Evolutionary conservation across 2,797 vertebrate species (phyloP).

Genomic region (Acipenser ruthenus): DNA sequence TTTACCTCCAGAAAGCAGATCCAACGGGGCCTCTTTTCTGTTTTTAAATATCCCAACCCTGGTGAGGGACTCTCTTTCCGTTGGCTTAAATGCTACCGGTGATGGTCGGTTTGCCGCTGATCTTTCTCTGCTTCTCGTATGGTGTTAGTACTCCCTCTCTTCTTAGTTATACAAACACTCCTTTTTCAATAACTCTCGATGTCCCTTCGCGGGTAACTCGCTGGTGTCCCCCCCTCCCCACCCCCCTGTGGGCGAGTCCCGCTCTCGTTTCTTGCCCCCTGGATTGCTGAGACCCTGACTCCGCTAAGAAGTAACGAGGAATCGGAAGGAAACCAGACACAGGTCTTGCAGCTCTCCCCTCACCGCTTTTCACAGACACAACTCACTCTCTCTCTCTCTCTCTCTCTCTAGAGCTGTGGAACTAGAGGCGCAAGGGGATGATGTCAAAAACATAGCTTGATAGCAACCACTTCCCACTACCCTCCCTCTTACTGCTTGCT

Average conservation of each 20-base stretch:
- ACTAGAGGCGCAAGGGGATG: slow-evolving; percentile 13
- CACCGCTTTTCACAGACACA: slow-evolving; percentile 17
- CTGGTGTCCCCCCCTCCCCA: background rate
- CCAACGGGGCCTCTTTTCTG: slow-evolving; percentile 6
- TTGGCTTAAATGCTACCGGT: background rate
- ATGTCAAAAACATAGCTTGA: slow-evolving; percentile 16
- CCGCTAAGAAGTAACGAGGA: slow-evolving; percentile 15
- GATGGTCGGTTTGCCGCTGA: slow-evolving; percentile 7
- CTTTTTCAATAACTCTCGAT: slow-evolving; percentile 9
- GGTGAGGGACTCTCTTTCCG: slow-evolving; percentile 4
- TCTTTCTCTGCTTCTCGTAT: slow-evolving; percentile 9
- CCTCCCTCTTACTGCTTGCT: background rate
- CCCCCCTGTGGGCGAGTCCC: background rate
- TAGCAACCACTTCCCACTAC: slow-evolving; percentile 17
- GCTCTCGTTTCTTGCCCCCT: background rate
- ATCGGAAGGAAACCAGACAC: slow-evolving; percentile 19
- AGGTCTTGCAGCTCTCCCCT: slow-evolving; percentile 9
- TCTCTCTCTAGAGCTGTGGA: background rate
- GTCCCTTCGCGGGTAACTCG: background rate
- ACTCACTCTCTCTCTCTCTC: background rate
- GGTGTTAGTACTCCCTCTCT: slow-evolving; percentile 12
- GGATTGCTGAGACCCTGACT: background rate
- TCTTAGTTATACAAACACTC: slow-evolving; percentile 3
- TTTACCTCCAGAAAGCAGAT: slow-evolving; percentile 14
- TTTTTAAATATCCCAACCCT: slow-evolving; percentile 8